Evolutionary conservation across 92 coral and sea anemone genomes (phyloP).

Genomic region (Pocillopora grandis): DNA sequence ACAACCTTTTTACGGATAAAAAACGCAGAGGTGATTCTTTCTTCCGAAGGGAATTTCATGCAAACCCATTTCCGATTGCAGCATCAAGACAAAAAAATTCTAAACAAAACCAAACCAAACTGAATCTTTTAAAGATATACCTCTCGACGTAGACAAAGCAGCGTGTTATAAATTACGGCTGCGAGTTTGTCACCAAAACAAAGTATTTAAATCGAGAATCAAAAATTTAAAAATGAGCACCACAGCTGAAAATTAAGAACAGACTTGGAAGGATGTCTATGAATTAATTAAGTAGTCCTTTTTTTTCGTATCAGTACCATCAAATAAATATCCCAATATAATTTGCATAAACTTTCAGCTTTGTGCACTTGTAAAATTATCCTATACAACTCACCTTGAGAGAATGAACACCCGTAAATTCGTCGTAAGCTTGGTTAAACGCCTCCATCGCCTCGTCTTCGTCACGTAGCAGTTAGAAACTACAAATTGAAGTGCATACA

Average conservation of each 20-base stretch:
- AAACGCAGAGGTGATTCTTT: no score
- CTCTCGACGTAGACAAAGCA: no score
- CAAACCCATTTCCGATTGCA: no score
- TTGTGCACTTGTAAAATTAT: not conserved
- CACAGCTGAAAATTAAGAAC: not conserved
- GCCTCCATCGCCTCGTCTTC: slow-evolving; percentile 26
- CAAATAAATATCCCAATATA: not conserved
- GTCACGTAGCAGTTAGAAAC: not conserved
- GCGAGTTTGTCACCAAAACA: no score
- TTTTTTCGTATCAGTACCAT: not conserved
- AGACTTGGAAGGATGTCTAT: not conserved
- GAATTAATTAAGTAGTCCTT: not conserved
- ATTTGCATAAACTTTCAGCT: not conserved
- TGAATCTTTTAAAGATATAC: no score
- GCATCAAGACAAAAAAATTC: no score
- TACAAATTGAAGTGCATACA: slow-evolving; percentile 1
- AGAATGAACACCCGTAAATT: slow-evolving; percentile 21
- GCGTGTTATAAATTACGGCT: no score
- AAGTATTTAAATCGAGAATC: not conserved
- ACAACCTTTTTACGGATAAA: no score
- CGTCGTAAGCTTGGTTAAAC: slow-evolving; percentile 43
- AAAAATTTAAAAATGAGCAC: not conserved
- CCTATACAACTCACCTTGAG: slow-evolving; percentile 7
- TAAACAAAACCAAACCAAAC: no score
- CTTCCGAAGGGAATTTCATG: no score